These are phyloP conservation scores for Petrocephalus sullivani DNA, from an alignment of 2,797 vertebrate genomes.

Conservation along the genomic window DNA sequence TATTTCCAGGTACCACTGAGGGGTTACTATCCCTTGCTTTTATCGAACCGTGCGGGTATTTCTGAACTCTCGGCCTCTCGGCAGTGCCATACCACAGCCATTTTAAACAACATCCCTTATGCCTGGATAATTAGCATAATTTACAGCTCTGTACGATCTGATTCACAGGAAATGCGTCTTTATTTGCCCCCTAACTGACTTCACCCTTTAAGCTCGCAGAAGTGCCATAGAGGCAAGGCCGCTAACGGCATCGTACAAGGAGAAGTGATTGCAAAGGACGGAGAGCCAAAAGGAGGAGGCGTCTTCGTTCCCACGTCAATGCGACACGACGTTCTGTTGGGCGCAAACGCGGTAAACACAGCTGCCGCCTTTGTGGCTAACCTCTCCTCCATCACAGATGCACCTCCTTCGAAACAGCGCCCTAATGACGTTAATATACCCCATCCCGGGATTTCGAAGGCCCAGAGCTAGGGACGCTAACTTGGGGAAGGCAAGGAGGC, in stretches of 20 bases:
- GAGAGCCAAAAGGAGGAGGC: background rate
- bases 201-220: background rate
- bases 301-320: constrained; percentile 50
- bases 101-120: background rate
- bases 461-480: background rate
- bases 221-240: too few relatives aligned
- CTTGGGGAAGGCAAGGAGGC: background rate
- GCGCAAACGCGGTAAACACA: constrained; percentile 66
- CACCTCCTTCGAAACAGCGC: background rate
- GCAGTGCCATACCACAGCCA: background rate
- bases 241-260: background rate
- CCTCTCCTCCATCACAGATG: background rate
- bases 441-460: background rate
- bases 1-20: background rate
- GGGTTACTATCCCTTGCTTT: background rate
- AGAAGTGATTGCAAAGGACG: constrained; percentile 1
- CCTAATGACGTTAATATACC: background rate
- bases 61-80: background rate
- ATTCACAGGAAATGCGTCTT: background rate
- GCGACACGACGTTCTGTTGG: constrained; percentile 65
- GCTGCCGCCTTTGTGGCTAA: constrained; percentile 43
- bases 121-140: background rate
- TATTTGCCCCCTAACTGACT: background rate
- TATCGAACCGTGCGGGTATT: background rate
- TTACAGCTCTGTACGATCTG: background rate